These are phyloP conservation scores for Rhodophaea formosa DNA, from an alignment of 2,888 invertebrate genomes.

Conservation along the genomic window DNA sequence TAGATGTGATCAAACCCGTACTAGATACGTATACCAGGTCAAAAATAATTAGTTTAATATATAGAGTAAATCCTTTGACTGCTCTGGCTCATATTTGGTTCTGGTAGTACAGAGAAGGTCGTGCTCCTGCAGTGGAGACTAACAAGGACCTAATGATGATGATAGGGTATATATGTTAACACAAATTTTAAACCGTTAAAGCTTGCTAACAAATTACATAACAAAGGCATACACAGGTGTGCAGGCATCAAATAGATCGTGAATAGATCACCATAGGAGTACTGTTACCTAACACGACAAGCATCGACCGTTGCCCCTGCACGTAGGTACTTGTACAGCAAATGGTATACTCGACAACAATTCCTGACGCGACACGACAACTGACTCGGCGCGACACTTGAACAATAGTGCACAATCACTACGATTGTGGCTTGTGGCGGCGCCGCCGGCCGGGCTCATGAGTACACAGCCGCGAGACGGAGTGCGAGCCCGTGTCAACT, in stretches of 20 bases:
- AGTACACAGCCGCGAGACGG: slow-evolving; percentile 28
- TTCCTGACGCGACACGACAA: slow-evolving; percentile 32
- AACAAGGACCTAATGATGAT: too few species aligned
- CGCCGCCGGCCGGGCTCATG: background rate
- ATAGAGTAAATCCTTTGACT: too few species aligned
- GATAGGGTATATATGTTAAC: background rate
- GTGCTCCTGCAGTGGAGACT: too few species aligned
- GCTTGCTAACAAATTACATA: slow-evolving; percentile 16
- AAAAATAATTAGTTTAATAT: too few species aligned
- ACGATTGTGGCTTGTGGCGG: slow-evolving; percentile 46
- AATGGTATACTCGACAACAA: slow-evolving; percentile 8
- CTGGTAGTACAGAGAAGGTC: too few species aligned
- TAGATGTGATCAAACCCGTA: background rate
- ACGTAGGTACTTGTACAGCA: background rate
- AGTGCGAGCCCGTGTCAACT: slow-evolving; percentile 62
- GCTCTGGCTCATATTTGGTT: too few species aligned
- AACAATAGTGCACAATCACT: slow-evolving; percentile 74
- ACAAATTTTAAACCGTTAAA: background rate
- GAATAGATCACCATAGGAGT: slow-evolving; percentile 45
- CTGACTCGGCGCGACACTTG: slow-evolving; percentile 37
- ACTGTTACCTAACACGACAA: slow-evolving; percentile 49
- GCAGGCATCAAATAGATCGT: slow-evolving; percentile 33
- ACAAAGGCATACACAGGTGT: slow-evolving; percentile 22
- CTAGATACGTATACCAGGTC: background rate
- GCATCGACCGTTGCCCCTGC: slow-evolving; percentile 50